Conservation (phyloP, 1,140 invertebrate genomes). For the Drosophila nasuta region DNA sequence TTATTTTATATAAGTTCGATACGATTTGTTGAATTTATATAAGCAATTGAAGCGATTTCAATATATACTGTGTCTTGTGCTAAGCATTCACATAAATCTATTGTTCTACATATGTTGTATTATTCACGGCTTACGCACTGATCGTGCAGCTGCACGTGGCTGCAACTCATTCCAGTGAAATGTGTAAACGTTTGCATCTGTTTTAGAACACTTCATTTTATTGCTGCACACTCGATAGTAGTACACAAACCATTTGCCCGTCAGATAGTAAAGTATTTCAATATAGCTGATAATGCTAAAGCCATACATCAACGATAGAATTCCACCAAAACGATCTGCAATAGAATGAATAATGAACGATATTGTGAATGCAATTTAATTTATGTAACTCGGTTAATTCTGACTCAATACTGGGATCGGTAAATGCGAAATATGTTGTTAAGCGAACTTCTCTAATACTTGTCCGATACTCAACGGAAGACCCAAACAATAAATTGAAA, state of each 20-base stretch:
- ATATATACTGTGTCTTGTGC: conserved; percentile 65
- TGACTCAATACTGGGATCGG: background rate
- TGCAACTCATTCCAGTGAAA: conserved; percentile 69
- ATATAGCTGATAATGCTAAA: conserved; percentile 80
- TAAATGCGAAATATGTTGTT: background rate
- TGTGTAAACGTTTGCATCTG: background rate
- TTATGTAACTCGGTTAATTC: background rate
- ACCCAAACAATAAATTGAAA: too few relatives aligned
- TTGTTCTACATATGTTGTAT: background rate
- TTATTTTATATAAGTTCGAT: conserved; percentile 68
- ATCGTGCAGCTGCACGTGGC: conserved; percentile 15
- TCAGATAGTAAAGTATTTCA: conserved; percentile 74
- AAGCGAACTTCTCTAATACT: too few relatives aligned
- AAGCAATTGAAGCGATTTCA: conserved; percentile 48
- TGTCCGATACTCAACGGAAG: too few relatives aligned
- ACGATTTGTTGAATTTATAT: conserved; percentile 70
- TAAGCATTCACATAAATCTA: conserved; percentile 38
- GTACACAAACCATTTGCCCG: conserved; percentile 76
- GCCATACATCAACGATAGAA: conserved; percentile 80
- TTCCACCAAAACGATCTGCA: conserved; percentile 80
- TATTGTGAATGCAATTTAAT: too few relatives aligned
- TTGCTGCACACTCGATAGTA: conserved; percentile 41
- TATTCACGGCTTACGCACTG: background rate
- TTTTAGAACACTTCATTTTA: background rate
- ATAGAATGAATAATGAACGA: background rate